Percentiles rank a stretch among this genome's conserved stretches.
Conservation (phyloP, 2,888 invertebrate species). For the Mesoligia furuncula region DNA sequence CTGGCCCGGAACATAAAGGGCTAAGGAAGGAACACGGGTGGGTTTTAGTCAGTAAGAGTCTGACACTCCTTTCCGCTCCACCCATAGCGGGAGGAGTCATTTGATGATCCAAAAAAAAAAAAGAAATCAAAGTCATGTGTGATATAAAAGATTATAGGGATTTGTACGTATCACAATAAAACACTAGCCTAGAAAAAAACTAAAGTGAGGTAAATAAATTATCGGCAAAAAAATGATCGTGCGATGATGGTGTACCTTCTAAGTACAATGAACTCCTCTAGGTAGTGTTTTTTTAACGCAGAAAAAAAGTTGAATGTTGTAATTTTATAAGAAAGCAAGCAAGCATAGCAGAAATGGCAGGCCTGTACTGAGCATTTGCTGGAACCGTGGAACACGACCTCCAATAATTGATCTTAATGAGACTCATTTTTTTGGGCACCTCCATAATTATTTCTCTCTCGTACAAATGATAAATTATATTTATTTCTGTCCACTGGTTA, state of each 20-base stretch:
- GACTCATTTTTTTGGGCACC: neutral
- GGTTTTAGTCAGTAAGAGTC: too few species aligned
- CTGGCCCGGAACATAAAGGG: too few species aligned
- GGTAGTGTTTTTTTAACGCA: conserved; percentile 16
- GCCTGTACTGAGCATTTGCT: conserved; percentile 20
- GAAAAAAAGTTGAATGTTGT: conserved; percentile 39
- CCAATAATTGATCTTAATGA: conserved; percentile 20
- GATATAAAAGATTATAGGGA: neutral
- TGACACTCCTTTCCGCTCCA: too few species aligned
- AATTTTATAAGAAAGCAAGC: conserved; percentile 48
- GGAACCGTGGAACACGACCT: conserved; percentile 15
- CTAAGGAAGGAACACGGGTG: too few species aligned
- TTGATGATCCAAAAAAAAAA: too few species aligned
- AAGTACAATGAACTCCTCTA: conserved; percentile 43
- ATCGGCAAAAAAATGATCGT: conserved; percentile 44
- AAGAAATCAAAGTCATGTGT: too few species aligned
- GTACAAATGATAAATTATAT: neutral
- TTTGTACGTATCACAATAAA: conserved; percentile 7
- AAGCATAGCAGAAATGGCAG: conserved; percentile 34
- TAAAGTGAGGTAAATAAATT: conserved; percentile 34
- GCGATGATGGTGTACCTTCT: conserved; percentile 36
- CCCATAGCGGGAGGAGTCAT: too few species aligned
- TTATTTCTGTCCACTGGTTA: too few species aligned
- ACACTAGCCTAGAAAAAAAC: conserved; percentile 8
- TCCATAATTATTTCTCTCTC: neutral